These are phyloP conservation scores for Adrianichthys oophorus DNA, from an alignment of 2,797 vertebrate species.

Conservation along the genomic window DNA sequence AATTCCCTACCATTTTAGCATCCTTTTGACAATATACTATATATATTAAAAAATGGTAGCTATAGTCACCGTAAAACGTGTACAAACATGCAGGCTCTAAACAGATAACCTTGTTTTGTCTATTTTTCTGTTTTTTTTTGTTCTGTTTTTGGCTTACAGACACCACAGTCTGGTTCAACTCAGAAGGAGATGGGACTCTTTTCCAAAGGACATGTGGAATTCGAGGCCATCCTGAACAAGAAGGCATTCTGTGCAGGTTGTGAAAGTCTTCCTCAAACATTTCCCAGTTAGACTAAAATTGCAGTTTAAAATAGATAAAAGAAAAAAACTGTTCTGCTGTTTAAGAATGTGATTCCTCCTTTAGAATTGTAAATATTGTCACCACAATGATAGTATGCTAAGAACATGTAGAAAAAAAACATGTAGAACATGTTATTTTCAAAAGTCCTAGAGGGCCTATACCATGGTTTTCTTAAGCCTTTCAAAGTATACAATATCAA, in stretches of 20 bases:
- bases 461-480: too few species aligned
- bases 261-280: background rate
- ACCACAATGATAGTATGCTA: too few species aligned
- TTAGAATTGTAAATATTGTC: too few species aligned
- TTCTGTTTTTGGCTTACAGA: slow-evolving; percentile 67
- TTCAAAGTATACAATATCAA: too few species aligned
- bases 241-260: slow-evolving; percentile 88
- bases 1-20: too few species aligned
- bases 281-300: background rate
- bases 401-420: too few species aligned
- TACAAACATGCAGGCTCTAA: too few species aligned
- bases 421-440: too few species aligned
- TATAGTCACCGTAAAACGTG: background rate
- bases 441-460: too few species aligned
- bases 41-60: background rate
- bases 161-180: slow-evolving; percentile 84
- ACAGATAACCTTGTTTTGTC: too few species aligned
- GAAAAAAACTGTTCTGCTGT: background rate
- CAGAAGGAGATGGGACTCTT: slow-evolving; percentile 89
- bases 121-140: background rate
- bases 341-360: background rate
- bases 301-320: too few species aligned
- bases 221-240: slow-evolving; percentile 87
- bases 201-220: slow-evolving; percentile 88
- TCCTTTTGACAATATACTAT: too few species aligned